Evolutionary conservation across 1,140 invertebrate genomes (phyloP).

Genomic region (Campoletis sonorensis): DNA sequence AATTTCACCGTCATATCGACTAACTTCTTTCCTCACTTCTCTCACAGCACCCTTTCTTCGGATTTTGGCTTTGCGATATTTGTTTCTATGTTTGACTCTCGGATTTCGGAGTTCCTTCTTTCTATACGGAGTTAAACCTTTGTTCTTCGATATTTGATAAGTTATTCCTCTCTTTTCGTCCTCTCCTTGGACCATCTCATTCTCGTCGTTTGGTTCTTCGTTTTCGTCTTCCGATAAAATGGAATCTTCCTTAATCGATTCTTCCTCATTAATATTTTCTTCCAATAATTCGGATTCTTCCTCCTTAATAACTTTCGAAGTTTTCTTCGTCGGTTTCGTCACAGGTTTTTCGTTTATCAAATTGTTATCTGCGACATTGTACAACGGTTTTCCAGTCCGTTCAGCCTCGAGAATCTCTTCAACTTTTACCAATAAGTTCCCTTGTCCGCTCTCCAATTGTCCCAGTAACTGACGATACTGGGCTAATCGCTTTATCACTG

Average conservation of each 20-base stretch:
- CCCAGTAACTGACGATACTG: constrained; percentile 87
- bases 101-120: constrained; percentile 96
- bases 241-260: constrained; percentile 46
- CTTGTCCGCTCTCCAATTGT: constrained; percentile 83
- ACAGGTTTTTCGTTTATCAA: constrained; percentile 72
- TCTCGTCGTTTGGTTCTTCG: neutral
- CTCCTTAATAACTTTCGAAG: constrained; percentile 30
- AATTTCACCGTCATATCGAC: constrained; percentile 90
- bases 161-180: constrained; percentile 88
- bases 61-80: constrained; percentile 93
- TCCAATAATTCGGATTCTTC: constrained; percentile 20
- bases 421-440: constrained; percentile 76
- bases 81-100: constrained; percentile 93
- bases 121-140: constrained; percentile 91
- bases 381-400: constrained; percentile 60
- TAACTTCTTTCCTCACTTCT: constrained; percentile 86
- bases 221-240: neutral
- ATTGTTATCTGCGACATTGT: constrained; percentile 61
- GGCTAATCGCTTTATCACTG: constrained; percentile 88
- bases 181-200: constrained; percentile 49
- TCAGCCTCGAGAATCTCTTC: constrained; percentile 70
- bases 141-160: constrained; percentile 96
- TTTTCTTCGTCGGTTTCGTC: constrained; percentile 47
- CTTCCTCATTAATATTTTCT: constrained; percentile 46
- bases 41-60: constrained; percentile 92